Conservation (phyloP, 2,113 vertebrate genomes). For the Hydropotes inermis region DNA sequence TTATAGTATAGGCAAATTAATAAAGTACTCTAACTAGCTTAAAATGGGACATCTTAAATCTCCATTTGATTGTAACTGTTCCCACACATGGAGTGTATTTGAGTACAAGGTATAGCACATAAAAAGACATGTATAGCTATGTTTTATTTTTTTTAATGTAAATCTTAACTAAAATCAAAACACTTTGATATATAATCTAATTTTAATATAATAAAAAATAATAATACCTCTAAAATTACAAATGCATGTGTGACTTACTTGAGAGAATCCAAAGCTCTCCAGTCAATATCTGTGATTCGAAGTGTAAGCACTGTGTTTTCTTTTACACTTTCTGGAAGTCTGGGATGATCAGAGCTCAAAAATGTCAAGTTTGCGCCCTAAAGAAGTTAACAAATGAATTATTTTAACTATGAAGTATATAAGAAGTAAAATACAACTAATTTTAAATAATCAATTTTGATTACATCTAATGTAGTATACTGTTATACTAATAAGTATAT, state of each 20-base stretch:
- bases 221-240: constrained; percentile 29
- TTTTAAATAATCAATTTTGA: constrained; percentile 28
- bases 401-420: not conserved
- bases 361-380: constrained; percentile 87
- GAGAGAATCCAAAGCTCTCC: constrained; percentile 77
- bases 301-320: constrained; percentile 79
- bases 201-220: not conserved
- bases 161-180: constrained; percentile 11
- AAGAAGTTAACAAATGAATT: constrained; percentile 49
- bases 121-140: not conserved
- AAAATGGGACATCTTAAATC: not conserved
- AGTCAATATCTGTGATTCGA: constrained; percentile 83
- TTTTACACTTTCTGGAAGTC: constrained; percentile 84
- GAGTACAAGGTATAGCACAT: not conserved
- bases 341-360: constrained; percentile 77
- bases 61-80: not conserved
- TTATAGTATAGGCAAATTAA: not conserved
- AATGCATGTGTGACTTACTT: constrained; percentile 76
- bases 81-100: not conserved
- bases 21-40: not conserved
- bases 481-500: not conserved
- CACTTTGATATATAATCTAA: not conserved
- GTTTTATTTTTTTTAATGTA: not conserved
- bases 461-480: not conserved
- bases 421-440: not conserved